These are phyloP conservation scores for Eugnorisma glareosa DNA, from an alignment of 2,888 invertebrate genomes.

Conservation along the genomic window DNA sequence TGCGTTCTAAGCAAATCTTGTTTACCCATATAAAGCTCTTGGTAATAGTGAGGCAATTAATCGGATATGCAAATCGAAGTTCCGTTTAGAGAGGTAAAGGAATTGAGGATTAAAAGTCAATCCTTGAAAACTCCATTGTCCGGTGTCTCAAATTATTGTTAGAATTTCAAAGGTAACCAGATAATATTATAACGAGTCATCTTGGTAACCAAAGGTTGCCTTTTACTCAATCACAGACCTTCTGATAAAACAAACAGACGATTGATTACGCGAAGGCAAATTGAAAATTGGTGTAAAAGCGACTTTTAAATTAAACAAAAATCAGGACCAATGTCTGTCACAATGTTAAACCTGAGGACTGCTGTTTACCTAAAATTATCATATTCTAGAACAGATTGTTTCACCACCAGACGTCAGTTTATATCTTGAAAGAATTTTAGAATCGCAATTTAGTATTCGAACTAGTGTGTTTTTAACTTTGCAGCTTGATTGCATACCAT, in stretches of 20 bases:
- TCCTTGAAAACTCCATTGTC: background rate
- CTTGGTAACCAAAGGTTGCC: background rate
- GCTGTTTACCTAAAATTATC: too few species aligned
- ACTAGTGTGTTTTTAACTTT: background rate
- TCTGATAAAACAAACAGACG: background rate
- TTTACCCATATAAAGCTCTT: conserved; percentile 61
- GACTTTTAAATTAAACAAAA: background rate
- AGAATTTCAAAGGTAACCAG: too few species aligned
- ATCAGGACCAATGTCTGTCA: background rate
- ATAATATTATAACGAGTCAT: background rate
- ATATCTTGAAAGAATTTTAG: background rate
- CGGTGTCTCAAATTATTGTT: too few species aligned
- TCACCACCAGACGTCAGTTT: background rate
- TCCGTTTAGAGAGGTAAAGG: conserved; percentile 31
- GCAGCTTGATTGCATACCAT: background rate
- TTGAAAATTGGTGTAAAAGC: background rate
- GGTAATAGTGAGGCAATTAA: conserved; percentile 57
- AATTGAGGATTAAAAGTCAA: conserved; percentile 8
- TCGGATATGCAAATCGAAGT: conserved; percentile 53
- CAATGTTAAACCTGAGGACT: background rate
- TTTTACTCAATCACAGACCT: background rate
- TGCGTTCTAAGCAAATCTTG: conserved; percentile 56
- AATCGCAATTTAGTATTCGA: background rate
- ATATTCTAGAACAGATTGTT: background rate
- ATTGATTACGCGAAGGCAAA: background rate